Evolutionary conservation across 2,113 vertebrate species (phyloP).

Genomic region (Neolamprologus kungweensis): DNA sequence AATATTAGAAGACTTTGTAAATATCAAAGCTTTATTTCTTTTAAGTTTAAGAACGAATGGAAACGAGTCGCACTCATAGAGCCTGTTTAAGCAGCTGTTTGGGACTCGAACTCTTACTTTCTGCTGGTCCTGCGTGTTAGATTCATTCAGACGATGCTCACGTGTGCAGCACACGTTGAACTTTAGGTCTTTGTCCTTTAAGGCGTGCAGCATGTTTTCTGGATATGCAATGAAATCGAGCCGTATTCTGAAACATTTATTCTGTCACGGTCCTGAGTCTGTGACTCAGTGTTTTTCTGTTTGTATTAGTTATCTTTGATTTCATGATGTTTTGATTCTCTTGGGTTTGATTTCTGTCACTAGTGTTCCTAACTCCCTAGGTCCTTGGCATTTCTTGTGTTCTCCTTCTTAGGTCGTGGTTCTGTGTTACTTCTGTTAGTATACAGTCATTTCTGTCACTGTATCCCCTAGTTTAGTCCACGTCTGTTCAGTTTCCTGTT

Average conservation of each 20-base stretch:
- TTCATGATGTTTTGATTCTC: too few relatives aligned
- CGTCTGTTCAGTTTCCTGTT: too few relatives aligned
- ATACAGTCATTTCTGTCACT: too few relatives aligned
- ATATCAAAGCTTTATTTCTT: background rate
- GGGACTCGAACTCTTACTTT: background rate
- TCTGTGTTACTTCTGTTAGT: too few relatives aligned
- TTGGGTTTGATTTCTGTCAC: too few relatives aligned
- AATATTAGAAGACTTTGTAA: background rate
- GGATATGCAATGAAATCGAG: background rate
- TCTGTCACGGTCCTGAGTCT: too few relatives aligned
- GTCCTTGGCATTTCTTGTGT: too few relatives aligned
- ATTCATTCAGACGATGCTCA: background rate
- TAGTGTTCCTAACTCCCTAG: too few relatives aligned
- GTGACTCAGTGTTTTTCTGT: too few relatives aligned
- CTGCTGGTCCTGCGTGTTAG: accelerated
- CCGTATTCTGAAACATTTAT: background rate
- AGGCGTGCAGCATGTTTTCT: background rate
- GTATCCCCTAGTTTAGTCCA: too few relatives aligned
- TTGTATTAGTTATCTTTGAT: too few relatives aligned
- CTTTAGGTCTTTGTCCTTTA: background rate
- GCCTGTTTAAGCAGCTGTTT: background rate
- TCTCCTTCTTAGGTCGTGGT: too few relatives aligned
- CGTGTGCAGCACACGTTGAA: background rate
- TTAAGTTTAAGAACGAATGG: background rate
- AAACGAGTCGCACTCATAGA: accelerated